These are phyloP conservation scores for Proteles cristata DNA, from an alignment of 2,113 vertebrate species.

Conservation along the genomic window DNA sequence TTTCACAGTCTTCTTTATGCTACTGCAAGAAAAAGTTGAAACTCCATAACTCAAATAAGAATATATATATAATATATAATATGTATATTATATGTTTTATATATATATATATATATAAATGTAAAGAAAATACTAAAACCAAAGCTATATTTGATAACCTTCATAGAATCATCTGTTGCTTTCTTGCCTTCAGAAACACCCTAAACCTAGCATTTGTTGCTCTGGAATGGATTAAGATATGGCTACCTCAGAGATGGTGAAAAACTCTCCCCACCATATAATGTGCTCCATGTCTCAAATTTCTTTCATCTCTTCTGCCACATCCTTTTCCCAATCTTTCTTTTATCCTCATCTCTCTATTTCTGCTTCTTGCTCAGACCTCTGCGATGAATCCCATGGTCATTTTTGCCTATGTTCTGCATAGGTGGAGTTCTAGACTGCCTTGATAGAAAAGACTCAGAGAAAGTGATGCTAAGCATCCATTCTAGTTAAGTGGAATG, in stretches of 20 bases:
- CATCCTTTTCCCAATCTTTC: neutral
- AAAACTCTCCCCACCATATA: fast-evolving
- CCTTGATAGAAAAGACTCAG: neutral
- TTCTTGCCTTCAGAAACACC: neutral
- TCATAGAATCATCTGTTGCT: neutral
- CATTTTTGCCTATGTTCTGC: neutral
- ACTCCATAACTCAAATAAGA: conserved; percentile 34
- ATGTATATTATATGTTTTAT: too few relatives aligned
- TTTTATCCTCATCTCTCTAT: neutral
- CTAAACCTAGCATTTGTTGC: neutral
- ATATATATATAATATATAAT: neutral
- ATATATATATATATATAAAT: conserved; percentile 5
- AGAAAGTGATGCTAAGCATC: neutral
- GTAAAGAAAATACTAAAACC: neutral
- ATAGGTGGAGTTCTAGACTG: neutral
- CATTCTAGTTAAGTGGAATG: neutral
- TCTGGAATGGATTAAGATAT: neutral
- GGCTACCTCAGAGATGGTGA: neutral
- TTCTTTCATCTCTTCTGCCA: neutral
- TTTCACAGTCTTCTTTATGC: neutral
- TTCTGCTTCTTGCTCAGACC: neutral
- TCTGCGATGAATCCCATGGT: neutral
- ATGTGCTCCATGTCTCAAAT: neutral
- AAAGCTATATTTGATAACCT: neutral
- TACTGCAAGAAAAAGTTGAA: conserved; percentile 27